Percentiles rank a stretch among this genome's conserved stretches.
phyloP scores from a whole-genome alignment of 2,888 invertebrate species.

The Chloroclysta siterata region DNA sequence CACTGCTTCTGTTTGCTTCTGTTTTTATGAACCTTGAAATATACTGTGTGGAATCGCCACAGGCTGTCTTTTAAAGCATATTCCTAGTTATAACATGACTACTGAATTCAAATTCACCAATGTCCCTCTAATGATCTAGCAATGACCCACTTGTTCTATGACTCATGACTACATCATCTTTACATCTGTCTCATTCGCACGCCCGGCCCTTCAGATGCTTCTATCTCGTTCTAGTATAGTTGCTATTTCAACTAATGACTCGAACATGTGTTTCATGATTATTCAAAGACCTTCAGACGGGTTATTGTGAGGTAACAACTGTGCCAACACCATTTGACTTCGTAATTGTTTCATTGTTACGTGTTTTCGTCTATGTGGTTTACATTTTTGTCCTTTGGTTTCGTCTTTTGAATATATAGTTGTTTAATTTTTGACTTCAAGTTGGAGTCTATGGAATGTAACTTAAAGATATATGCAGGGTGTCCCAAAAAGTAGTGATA shows the following conservation, averaged over 20 bases:
- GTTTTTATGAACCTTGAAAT: no score
- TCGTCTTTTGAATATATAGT: no score
- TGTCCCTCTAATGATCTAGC: slow-evolving; percentile 28
- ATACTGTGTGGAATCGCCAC: no score
- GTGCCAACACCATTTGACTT: slow-evolving; percentile 57
- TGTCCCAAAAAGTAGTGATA: no score
- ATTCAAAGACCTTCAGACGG: slow-evolving; percentile 52
- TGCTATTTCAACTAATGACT: slow-evolving; percentile 35
- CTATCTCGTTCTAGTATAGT: slow-evolving; percentile 22
- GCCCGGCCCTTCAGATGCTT: background rate
- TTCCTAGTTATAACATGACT: background rate
- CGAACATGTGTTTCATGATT: slow-evolving; percentile 49
- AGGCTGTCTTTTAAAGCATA: no score
- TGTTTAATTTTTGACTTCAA: no score
- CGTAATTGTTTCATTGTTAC: slow-evolving; percentile 25
- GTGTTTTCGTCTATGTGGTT: background rate
- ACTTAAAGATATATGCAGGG: no score
- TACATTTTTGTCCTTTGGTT: background rate
- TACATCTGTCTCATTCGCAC: slow-evolving; percentile 21
- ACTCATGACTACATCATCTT: slow-evolving; percentile 24
- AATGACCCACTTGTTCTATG: slow-evolving; percentile 39
- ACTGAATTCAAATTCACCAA: slow-evolving; percentile 34
- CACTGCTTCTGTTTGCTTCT: no score
- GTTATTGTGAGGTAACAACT: slow-evolving; percentile 53
- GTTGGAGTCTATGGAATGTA: no score